Percentiles rank a stretch among this genome's conserved stretches.
phyloP scores from a whole-genome alignment of 2,888 invertebrate species.

The Yponomeuta malinellus region DNA sequence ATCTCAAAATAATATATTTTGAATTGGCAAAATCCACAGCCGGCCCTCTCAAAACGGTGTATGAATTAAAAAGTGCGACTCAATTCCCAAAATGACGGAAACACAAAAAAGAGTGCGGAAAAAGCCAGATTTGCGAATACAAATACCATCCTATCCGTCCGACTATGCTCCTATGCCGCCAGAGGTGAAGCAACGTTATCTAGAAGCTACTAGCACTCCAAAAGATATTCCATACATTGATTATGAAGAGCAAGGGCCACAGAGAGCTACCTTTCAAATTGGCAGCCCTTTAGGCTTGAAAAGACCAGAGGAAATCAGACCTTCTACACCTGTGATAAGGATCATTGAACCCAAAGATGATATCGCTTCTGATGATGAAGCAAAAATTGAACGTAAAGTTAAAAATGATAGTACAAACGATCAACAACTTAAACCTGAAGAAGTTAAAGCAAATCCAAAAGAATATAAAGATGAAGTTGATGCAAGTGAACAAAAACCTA shows the following conservation, averaged over 20 bases:
- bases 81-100: not conserved
- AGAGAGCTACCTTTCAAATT: constrained; percentile 19
- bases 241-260: constrained; percentile 21
- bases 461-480: not conserved
- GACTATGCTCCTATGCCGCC: constrained; percentile 65
- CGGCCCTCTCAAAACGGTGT: not conserved
- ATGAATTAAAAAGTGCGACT: not conserved
- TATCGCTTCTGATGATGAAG: no score
- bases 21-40: not conserved
- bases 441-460: not conserved
- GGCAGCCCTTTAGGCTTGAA: constrained; percentile 22
- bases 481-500: not conserved
- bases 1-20: no score
- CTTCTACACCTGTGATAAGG: constrained; percentile 55
- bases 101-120: constrained; percentile 39
- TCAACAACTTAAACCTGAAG: not conserved
- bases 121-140: constrained; percentile 53
- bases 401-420: not conserved
- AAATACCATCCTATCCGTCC: constrained; percentile 53
- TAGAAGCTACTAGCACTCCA: constrained; percentile 32
- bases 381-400: constrained; percentile 21
- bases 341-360: constrained; percentile 34
- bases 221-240: constrained; percentile 39
- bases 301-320: constrained; percentile 25
- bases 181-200: constrained; percentile 39